Evolutionary conservation across 2,888 invertebrate genomes (phyloP).

Genomic region (Agrochola lychnidis): DNA sequence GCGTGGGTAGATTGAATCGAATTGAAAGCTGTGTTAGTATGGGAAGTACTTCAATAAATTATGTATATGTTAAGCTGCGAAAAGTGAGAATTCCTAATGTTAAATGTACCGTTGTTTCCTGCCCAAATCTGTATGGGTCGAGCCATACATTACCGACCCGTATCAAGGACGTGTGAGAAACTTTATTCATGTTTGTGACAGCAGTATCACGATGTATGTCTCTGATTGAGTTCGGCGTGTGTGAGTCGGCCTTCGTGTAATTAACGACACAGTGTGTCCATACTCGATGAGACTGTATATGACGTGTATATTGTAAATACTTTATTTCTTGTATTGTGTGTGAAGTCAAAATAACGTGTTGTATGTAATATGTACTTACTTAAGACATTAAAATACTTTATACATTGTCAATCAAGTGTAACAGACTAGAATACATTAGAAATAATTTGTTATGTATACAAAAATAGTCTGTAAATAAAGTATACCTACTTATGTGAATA

Average conservation of each 20-base stretch:
- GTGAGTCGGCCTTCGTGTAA: constrained; percentile 7
- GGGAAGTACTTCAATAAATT: constrained; percentile 42
- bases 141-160: constrained; percentile 39
- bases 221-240: constrained; percentile 19
- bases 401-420: constrained; percentile 31
- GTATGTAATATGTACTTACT: constrained; percentile 26
- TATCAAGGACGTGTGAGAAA: constrained; percentile 48
- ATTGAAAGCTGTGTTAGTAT: constrained; percentile 32
- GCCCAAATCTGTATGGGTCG: constrained; percentile 44
- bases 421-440: constrained; percentile 12
- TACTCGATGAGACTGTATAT: constrained; percentile 50
- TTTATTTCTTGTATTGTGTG: background rate
- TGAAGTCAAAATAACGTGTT: background rate
- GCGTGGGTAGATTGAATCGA: constrained; percentile 18
- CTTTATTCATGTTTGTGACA: constrained; percentile 47
- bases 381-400: constrained; percentile 34
- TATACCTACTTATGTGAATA: constrained; percentile 9
- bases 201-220: constrained; percentile 28
- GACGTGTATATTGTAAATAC: constrained; percentile 13
- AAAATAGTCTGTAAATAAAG: constrained; percentile 40
- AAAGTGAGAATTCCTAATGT: constrained; percentile 45
- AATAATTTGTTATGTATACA: constrained; percentile 16
- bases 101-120: constrained; percentile 52
- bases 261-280: constrained; percentile 36
- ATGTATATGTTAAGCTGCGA: constrained; percentile 26